A percentile compares a stretch with the other conserved stretches of the same genome.
Conservation (phyloP, 2,888 invertebrate genomes). For the Bellardia pandia region DNA sequence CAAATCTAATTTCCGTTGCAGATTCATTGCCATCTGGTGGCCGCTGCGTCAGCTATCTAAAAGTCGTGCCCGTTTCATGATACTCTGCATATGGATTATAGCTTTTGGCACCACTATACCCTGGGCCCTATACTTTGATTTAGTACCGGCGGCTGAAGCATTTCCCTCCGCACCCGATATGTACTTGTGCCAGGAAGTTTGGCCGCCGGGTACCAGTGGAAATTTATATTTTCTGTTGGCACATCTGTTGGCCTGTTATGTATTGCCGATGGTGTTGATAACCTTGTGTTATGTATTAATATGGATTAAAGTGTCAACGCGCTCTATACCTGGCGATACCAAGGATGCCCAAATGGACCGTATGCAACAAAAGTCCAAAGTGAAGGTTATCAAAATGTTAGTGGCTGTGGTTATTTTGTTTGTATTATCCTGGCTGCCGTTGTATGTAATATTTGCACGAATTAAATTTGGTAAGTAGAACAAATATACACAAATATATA, state of each 20-base stretch:
- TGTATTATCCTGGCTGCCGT: slow-evolving; percentile 95
- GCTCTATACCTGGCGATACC: slow-evolving; percentile 95
- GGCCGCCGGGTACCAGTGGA: slow-evolving; percentile 93
- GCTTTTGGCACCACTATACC: slow-evolving; percentile 94
- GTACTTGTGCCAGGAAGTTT: slow-evolving; percentile 91
- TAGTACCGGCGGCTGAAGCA: slow-evolving; percentile 84
- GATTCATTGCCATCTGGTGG: slow-evolving; percentile 98
- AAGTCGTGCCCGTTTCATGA: slow-evolving; percentile 93
- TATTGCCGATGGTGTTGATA: slow-evolving; percentile 95
- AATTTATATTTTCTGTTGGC: slow-evolving; percentile 94
- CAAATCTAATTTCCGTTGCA: slow-evolving; percentile 85
- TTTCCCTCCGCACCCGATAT: slow-evolving; percentile 90
- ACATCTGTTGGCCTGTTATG: slow-evolving; percentile 95
- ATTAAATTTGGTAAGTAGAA: slow-evolving; percentile 90
- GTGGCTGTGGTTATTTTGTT: slow-evolving; percentile 96
- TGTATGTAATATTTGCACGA: slow-evolving; percentile 94
- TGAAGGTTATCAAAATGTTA: slow-evolving; percentile 97
- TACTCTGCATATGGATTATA: slow-evolving; percentile 95
- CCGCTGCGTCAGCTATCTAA: slow-evolving; percentile 96
- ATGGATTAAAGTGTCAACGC: slow-evolving; percentile 94
- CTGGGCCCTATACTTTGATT: slow-evolving; percentile 95
- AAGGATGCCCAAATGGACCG: slow-evolving; percentile 96
- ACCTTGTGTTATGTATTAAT: slow-evolving; percentile 96
- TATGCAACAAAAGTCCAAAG: slow-evolving; percentile 97
- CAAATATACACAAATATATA: slow-evolving; percentile 21